phyloP scores from a whole-genome alignment of 2,797 vertebrate species.

The Kryptopterus vitreolus region DNA sequence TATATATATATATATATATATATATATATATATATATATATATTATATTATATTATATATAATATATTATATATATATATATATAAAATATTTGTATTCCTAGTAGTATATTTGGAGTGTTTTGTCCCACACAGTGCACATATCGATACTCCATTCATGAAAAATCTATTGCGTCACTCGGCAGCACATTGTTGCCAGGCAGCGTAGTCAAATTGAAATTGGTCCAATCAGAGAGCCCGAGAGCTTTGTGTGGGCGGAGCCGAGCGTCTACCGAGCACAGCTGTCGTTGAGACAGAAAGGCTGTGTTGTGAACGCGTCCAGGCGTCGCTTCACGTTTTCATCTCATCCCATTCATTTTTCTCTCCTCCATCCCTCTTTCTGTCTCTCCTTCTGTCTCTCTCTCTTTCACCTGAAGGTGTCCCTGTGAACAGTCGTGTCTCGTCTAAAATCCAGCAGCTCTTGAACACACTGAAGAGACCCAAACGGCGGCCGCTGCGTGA shows the following conservation, averaged over 20 bases:
- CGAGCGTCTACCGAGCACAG: conserved; percentile 46
- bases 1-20: not conserved
- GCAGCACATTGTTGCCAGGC: conserved; percentile 72
- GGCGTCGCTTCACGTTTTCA: conserved; percentile 30
- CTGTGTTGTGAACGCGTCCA: conserved; percentile 48
- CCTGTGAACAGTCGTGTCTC: conserved; percentile 95
- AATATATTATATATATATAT: not conserved
- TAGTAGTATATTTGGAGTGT: not conserved
- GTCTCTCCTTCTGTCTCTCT: conserved; percentile 40
- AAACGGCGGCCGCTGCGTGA: conserved; percentile 92
- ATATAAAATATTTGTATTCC: not conserved
- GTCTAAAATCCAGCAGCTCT: conserved; percentile 96
- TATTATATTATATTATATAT: not conserved
- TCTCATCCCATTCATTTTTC: conserved; percentile 26
- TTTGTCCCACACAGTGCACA: not conserved
- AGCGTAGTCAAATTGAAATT: conserved; percentile 50
- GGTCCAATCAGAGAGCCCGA: conserved; percentile 43
- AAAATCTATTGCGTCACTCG: conserved; percentile 5
- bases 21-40: not conserved
- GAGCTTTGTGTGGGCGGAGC: conserved; percentile 30
- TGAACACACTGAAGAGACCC: conserved; percentile 94
- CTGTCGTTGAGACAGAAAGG: conserved; percentile 57
- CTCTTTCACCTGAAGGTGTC: conserved; percentile 77
- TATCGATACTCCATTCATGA: not conserved
- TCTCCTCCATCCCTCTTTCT: conserved; percentile 35